Evolutionary conservation across 2,888 invertebrate genomes (phyloP).

Genomic region (Branchipolynoe longqiensis): DNA sequence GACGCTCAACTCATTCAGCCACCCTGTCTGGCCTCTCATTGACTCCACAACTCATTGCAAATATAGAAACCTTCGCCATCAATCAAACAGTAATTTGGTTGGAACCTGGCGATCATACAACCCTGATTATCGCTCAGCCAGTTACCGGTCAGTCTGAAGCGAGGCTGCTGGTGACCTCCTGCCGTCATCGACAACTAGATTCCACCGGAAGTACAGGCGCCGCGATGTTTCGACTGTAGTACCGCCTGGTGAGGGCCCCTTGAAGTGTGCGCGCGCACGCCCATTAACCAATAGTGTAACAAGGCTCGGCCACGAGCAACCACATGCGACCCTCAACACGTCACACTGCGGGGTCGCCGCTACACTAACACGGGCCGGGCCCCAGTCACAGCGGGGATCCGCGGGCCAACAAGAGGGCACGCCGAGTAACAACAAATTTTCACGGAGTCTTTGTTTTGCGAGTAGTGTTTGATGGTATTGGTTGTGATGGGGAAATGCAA

Average conservation of each 20-base stretch:
- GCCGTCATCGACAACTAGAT: background rate
- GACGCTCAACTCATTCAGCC: no score
- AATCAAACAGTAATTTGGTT: background rate
- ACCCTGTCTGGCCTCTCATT: no score
- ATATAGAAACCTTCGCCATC: no score
- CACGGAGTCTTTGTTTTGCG: no score
- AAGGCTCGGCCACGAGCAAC: slow-evolving; percentile 5
- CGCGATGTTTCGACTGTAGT: background rate
- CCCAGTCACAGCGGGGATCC: background rate
- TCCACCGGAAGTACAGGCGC: background rate
- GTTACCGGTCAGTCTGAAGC: background rate
- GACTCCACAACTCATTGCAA: no score
- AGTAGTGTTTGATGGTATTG: no score
- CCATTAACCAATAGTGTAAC: slow-evolving; percentile 20
- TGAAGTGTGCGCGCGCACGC: background rate
- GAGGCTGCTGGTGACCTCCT: background rate
- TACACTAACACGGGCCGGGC: slow-evolving; percentile 19
- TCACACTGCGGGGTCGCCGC: slow-evolving; percentile 1
- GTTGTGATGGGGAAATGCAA: no score
- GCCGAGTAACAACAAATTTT: no score
- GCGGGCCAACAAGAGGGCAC: background rate
- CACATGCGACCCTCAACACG: background rate
- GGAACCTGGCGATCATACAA: background rate
- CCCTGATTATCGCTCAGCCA: background rate
- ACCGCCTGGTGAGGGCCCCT: background rate